Percentiles rank a stretch among this genome's conserved stretches.
Conservation (phyloP, 2,797 vertebrate genomes). For the Sandelia bainsii region DNA sequence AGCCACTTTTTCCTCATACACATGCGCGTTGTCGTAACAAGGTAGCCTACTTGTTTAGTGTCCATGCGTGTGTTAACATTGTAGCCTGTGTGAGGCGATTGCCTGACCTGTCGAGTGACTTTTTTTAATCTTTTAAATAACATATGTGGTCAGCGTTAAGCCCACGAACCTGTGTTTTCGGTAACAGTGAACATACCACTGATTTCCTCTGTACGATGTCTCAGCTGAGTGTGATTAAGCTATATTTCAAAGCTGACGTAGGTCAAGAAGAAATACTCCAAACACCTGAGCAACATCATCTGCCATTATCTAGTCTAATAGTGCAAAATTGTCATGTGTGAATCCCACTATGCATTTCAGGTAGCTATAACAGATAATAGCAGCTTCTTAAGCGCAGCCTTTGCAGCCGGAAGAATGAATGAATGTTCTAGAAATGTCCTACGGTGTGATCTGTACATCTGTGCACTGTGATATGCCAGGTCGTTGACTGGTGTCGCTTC, state of each 20-base stretch:
- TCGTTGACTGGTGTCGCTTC: slow-evolving; percentile 8
- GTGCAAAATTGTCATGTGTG: neutral
- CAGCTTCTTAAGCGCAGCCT: slow-evolving; percentile 31
- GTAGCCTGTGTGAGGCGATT: slow-evolving; percentile 4
- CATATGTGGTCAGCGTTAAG: neutral
- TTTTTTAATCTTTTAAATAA: neutral
- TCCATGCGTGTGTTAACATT: neutral
- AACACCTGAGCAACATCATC: neutral
- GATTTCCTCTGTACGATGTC: neutral
- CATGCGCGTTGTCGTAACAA: slow-evolving; percentile 26
- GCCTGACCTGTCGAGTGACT: no score
- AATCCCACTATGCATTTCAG: neutral
- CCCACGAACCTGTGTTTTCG: neutral
- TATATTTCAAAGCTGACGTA: neutral
- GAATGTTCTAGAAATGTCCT: slow-evolving; percentile 65
- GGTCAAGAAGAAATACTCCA: neutral
- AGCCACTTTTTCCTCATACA: slow-evolving; percentile 5
- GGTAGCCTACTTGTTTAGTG: slow-evolving; percentile 26
- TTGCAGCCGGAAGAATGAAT: slow-evolving; percentile 42
- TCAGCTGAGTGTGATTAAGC: neutral
- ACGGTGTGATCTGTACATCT: neutral
- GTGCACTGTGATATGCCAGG: neutral
- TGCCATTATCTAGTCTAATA: neutral
- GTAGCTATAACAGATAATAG: no score
- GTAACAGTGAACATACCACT: neutral